phyloP scores from a whole-genome alignment of 2,113 vertebrate species.

The Chloropsis cyanopogon region DNA sequence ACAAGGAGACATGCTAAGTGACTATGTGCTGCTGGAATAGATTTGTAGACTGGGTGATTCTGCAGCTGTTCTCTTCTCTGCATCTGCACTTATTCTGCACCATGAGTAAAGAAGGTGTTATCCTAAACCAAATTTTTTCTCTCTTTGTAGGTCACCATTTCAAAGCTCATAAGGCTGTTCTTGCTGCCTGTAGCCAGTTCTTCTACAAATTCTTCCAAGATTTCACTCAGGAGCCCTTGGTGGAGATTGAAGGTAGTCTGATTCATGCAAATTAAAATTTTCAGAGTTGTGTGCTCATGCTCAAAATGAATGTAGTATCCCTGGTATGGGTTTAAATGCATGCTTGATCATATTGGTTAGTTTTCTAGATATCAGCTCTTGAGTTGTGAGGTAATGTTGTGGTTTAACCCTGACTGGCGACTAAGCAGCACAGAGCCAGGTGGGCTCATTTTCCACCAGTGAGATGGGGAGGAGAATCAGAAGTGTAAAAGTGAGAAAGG shows the following conservation, averaged over 20 bases:
- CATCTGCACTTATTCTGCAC: not conserved
- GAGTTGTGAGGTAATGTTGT: not conserved
- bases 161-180: constrained; percentile 96
- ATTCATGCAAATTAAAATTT: not conserved
- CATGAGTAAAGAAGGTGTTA: not conserved
- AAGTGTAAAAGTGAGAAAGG: not conserved
- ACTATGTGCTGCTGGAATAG: not conserved
- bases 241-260: constrained; percentile 93
- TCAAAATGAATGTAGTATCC: not conserved
- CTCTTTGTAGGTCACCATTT: constrained; percentile 88
- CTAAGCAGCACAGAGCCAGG: not conserved
- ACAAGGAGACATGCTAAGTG: not conserved
- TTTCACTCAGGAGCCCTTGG: constrained; percentile 94
- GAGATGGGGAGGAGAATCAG: not conserved
- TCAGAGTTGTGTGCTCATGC: not conserved
- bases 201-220: constrained; percentile 98
- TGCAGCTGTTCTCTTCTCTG: not conserved
- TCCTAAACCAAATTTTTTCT: not conserved
- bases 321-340: not conserved
- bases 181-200: constrained; percentile 98
- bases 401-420: not conserved
- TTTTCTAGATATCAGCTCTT: not conserved
- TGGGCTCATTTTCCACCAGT: not conserved
- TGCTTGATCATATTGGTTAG: not conserved
- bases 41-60: not conserved